phyloP scores from a whole-genome alignment of 2,797 vertebrate genomes.

The Apodemus agrarius region DNA sequence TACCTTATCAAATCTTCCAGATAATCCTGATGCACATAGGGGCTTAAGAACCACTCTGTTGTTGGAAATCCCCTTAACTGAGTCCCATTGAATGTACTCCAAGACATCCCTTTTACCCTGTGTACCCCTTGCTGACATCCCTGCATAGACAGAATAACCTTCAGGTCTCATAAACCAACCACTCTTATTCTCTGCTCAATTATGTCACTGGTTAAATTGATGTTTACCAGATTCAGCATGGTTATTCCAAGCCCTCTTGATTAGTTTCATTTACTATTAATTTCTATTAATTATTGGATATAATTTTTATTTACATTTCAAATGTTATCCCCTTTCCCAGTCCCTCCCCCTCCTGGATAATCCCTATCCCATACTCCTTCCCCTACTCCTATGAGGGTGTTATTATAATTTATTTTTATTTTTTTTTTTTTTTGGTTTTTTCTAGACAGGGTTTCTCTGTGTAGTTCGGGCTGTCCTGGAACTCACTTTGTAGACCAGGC shows the following conservation, averaged over 20 bases:
- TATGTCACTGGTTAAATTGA: background rate
- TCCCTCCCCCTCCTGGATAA: no score
- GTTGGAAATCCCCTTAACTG: background rate
- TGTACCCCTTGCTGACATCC: background rate
- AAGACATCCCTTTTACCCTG: background rate
- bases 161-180: background rate
- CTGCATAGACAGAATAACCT: background rate
- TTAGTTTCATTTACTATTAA: background rate
- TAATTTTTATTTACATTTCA: no score
- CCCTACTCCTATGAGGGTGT: background rate
- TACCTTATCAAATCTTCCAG: background rate
- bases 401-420: conserved; percentile 6
- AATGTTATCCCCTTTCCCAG: no score
- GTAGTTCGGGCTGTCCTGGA: no score
- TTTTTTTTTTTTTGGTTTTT: no score
- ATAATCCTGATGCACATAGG: background rate
- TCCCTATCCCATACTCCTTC: no score
- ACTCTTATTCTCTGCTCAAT: background rate
- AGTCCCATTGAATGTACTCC: background rate
- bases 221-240: background rate
- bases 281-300: no score
- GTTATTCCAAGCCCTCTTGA: background rate
- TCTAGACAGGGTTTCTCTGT: no score
- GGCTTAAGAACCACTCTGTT: background rate
- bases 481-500: no score